Conservation (phyloP, 2,113 vertebrate species). For the Rostratula benghalensis region DNA sequence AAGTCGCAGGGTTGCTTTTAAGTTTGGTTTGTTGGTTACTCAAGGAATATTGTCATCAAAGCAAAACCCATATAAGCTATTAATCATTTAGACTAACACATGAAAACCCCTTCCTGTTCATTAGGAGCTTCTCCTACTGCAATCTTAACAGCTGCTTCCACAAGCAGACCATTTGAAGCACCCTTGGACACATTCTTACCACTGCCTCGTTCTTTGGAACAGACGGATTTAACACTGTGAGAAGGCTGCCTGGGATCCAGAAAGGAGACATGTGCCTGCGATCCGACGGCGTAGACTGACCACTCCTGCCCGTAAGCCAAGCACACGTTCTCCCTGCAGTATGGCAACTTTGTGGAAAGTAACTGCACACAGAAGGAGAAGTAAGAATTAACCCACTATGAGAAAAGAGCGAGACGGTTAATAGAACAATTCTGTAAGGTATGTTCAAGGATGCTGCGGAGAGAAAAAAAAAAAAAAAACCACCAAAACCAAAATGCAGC, state of each 20-base stretch:
- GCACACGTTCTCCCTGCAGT: constrained; percentile 98
- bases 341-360: constrained; percentile 93
- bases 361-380: constrained; percentile 76
- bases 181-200: constrained; percentile 77
- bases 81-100: not conserved
- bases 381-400: not conserved
- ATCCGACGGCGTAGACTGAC: constrained; percentile 97
- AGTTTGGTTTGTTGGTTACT: not conserved
- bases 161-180: not conserved
- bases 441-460: not conserved
- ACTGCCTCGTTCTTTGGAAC: constrained; percentile 91
- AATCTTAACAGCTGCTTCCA: not conserved
- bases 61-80: not conserved
- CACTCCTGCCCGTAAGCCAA: constrained; percentile 95
- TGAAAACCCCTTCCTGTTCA: not conserved
- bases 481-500: not conserved
- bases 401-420: not conserved
- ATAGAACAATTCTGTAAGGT: not conserved
- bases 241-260: constrained; percentile 93
- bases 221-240: constrained; percentile 90
- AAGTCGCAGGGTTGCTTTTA: not conserved
- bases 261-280: constrained; percentile 97
- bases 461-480: not conserved
- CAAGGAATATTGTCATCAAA: not conserved
- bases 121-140: not conserved